Conservation (phyloP, 2,113 vertebrate genomes). For the Chelonoidis abingdonii region DNA sequence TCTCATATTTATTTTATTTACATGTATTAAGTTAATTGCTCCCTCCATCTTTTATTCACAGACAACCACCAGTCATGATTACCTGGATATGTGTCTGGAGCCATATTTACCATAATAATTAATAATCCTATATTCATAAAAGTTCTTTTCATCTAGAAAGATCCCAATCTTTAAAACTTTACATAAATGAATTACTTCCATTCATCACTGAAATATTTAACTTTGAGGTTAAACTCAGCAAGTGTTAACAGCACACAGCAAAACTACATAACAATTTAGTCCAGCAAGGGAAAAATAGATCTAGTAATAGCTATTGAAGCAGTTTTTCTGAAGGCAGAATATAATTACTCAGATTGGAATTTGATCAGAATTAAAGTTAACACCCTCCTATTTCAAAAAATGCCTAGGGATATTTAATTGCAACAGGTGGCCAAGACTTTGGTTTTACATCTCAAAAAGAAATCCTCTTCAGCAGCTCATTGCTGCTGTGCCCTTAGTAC, state of each 20-base stretch:
- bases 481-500: accelerated
- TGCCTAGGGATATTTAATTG: background rate
- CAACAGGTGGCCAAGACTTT: background rate
- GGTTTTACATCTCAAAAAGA: background rate
- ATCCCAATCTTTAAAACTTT: background rate
- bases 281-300: background rate
- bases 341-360: background rate
- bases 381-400: background rate
- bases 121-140: background rate
- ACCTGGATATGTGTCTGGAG: background rate
- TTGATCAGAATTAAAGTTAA: background rate
- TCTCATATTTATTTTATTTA: background rate
- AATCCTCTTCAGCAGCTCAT: accelerated
- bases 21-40: background rate
- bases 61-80: background rate
- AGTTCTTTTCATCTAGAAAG: background rate
- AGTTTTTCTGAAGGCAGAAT: background rate
- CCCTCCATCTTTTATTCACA: background rate
- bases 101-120: background rate
- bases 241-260: background rate
- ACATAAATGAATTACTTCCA: background rate
- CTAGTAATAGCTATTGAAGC: background rate
- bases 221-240: background rate
- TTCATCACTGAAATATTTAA: background rate
- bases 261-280: background rate